These are phyloP conservation scores for Gibbula magus DNA, from an alignment of 2,888 invertebrate genomes.

Conservation along the genomic window DNA sequence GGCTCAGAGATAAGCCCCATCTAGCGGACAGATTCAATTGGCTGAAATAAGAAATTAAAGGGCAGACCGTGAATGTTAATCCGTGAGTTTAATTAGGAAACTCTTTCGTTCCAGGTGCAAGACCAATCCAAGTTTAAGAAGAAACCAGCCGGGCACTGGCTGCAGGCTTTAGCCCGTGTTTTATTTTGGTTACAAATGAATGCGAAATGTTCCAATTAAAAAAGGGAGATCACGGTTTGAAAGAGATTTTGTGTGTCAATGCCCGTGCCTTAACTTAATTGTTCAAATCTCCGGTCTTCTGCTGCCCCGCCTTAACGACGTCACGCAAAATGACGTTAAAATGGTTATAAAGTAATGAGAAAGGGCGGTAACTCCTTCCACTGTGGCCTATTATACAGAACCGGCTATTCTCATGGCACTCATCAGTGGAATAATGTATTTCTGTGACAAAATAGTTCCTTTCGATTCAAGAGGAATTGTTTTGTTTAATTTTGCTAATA, in stretches of 20 bases:
- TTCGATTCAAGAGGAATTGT: neutral
- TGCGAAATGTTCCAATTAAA: slow-evolving; percentile 7
- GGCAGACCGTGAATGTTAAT: neutral
- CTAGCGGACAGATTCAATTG: neutral
- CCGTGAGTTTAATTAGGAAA: neutral
- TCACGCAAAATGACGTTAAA: slow-evolving; percentile 13
- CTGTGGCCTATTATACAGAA: neutral
- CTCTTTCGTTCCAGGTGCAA: slow-evolving; percentile 3
- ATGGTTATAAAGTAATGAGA: neutral
- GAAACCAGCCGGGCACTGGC: neutral
- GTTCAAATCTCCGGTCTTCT: neutral
- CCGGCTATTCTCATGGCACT: neutral
- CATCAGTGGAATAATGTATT: neutral
- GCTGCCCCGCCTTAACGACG: neutral
- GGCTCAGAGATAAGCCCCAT: neutral
- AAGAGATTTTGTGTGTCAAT: neutral
- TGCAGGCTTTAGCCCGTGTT: neutral
- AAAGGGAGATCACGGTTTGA: neutral
- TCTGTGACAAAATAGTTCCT: neutral
- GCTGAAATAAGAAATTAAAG: neutral
- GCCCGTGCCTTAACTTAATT: slow-evolving; percentile 1
- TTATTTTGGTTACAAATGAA: slow-evolving; percentile 6
- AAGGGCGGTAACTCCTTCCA: neutral
- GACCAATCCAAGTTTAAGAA: neutral
- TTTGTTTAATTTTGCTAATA: slow-evolving; percentile 8